Evolutionary conservation across 2,888 invertebrate genomes (phyloP), one percentile per base, ranked within the genome.

Genomic region (Nematopogon swammerdamellus): DNA sequence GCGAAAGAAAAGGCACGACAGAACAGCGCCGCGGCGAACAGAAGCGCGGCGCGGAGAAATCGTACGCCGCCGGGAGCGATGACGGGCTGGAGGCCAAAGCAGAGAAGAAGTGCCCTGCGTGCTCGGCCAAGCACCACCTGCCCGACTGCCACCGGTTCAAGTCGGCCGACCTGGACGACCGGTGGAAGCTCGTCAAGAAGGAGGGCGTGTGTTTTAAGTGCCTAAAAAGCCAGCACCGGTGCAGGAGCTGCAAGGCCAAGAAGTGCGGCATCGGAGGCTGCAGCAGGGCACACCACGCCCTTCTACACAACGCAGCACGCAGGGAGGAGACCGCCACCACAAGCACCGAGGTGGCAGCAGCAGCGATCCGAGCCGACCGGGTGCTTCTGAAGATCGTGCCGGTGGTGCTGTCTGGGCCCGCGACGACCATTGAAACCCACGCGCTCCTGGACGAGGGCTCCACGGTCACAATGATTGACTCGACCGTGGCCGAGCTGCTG

Each of bases 371-470:
- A 3, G n/a, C 42, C 3, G 10, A 19, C 36, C 4, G 3, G 3
- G 36, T 36, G 8, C n/a, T 36, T 1, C 43, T 49, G 2, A 50
- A 50, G 46, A 18, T 50, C 0, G 1, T 47, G 1, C 50, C 50
- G 1, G 47, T 50, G 5, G 5, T 2, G 2, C 11, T 50, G 3
- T 14, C 18, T 4, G 47, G 47, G n/a, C 50, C 47, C 14, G 1
- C 19, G 2, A 19, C 14, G 2, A 29, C 11, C 10, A 8, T 30
- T 8, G 25, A 44, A 2, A 44, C 47, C 1, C 44, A 16, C 47
- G 50, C 50, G 19, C 44, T 47, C 2, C 18, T 46, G 17, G 36
- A 36, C 36, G 36, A 36, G 36, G 36, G 36, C 11, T 36, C 36
- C 36, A 36, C 36, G 14, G 36, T 46, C 2, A 46, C 49, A 8